Conservation (phyloP, 1,140 invertebrate species). For the Ylistrum balloti region DNA sequence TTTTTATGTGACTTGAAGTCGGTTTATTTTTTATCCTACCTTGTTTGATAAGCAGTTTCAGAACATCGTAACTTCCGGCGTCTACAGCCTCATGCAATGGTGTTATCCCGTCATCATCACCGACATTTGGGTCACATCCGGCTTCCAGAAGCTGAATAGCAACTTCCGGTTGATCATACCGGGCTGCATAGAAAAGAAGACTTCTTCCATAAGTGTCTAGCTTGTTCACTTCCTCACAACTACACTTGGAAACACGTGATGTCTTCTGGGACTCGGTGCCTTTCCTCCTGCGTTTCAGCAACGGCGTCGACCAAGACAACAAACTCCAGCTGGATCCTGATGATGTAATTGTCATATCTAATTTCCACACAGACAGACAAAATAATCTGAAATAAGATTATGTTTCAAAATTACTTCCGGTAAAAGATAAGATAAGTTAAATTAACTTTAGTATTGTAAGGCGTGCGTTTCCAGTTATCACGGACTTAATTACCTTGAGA, state of each 20-base stretch:
- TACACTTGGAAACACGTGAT: neutral
- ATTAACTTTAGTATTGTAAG: no score
- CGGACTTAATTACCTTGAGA: no score
- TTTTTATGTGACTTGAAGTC: no score
- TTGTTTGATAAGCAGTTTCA: constrained; percentile 53
- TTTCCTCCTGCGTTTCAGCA: constrained; percentile 55
- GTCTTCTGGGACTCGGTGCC: neutral
- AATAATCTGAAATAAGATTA: neutral
- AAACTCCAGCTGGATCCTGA: constrained; percentile 60
- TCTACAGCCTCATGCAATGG: constrained; percentile 59
- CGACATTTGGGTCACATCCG: constrained; percentile 60
- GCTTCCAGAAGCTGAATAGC: constrained; percentile 56
- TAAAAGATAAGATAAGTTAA: no score
- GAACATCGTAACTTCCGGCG: constrained; percentile 52
- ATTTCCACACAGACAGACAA: neutral
- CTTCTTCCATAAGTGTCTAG: constrained; percentile 58
- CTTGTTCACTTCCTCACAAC: constrained; percentile 55
- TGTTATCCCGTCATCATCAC: constrained; percentile 52
- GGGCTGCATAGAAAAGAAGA: constrained; percentile 57
- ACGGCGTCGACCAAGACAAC: constrained; percentile 54
- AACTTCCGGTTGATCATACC: constrained; percentile 59
- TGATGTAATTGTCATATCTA: neutral
- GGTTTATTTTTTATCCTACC: neutral
- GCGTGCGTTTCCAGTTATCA: no score
- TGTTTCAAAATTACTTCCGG: no score